Evolutionary conservation across 2,888 invertebrate genomes (phyloP), one percentile per base, ranked within the genome.

Genomic region (Pedicia rivosa): DNA sequence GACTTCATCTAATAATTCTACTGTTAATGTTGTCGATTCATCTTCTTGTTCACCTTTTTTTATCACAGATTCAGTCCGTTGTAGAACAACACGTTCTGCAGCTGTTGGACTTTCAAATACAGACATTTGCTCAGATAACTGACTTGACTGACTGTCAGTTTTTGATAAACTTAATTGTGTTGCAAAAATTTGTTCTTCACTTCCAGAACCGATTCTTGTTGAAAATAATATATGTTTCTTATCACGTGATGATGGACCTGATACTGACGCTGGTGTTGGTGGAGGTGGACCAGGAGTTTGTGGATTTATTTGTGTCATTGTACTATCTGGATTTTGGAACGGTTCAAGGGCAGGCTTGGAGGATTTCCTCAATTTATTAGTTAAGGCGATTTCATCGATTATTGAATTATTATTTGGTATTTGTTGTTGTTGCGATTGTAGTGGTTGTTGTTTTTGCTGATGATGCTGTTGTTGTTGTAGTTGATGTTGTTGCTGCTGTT

Each of bases 141-240:
- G 72, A 47, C 72, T 72, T 10, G 69, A 68, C 22, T 71, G 64
- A 50, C 72, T 72, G 41, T 72, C 72, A 5, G 72, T 73, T 51
- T 72, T 72, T 2, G 72, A 72, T 46, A 73, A 64, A 50, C 72
- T 72, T 46, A 73, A 67, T 47, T 72, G 72, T 4, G 72, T 72
- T 47, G 72, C 70, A 52, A 78, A 78, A 31, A 78, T 65, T 55
- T 75, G 76, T 48, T 78, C 77, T 50, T 69, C 66, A 49, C 74
- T 76, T 15, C 62, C 62, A 1, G 60, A 60, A 20, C 77, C 78
- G 30, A 78, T 62, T 44, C 74, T 68, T 7, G 78, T 78, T 38
- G 72, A 70, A 52, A 78, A 78, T 36, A 75, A 63, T 32, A 78
- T 57, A 32, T 74, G 63, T 12, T 60, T 50, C 22, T 59, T 58